Conservation (phyloP, 2,113 vertebrate genomes). For the Triplophysa siluroides region DNA sequence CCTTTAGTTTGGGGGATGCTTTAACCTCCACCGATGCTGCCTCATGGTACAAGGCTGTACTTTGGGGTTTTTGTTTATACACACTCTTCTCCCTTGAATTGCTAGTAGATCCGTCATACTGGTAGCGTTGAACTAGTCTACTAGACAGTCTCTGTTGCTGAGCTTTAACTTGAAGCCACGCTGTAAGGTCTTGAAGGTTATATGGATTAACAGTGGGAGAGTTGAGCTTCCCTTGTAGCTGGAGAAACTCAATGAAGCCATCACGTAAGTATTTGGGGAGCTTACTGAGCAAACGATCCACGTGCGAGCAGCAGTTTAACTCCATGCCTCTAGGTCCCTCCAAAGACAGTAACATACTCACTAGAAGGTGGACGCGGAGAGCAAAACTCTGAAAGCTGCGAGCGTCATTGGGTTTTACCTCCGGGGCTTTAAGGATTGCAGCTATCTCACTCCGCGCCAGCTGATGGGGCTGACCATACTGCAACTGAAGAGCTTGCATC, state of each 20-base stretch:
- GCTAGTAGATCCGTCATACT: not conserved
- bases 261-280: not conserved
- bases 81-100: not conserved
- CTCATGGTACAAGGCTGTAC: not conserved
- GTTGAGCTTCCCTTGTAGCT: not conserved
- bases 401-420: not conserved
- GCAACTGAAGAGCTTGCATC: slow-evolving; percentile 4
- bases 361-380: not conserved
- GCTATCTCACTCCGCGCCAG: not conserved
- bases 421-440: not conserved
- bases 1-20: not conserved
- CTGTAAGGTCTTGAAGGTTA: not conserved
- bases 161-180: not conserved
- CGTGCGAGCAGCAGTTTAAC: slow-evolving; percentile 9
- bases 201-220: not conserved
- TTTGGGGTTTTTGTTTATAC: not conserved
- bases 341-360: not conserved
- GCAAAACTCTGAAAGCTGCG: not conserved
- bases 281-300: not conserved
- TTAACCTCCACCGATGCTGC: not conserved
- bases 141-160: not conserved
- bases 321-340: not conserved
- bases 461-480: not conserved
- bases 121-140: not conserved
- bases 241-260: not conserved